These are phyloP conservation scores for Sebastes trivittatus DNA, from an alignment of 2,797 vertebrate species.

Conservation along the genomic window DNA sequence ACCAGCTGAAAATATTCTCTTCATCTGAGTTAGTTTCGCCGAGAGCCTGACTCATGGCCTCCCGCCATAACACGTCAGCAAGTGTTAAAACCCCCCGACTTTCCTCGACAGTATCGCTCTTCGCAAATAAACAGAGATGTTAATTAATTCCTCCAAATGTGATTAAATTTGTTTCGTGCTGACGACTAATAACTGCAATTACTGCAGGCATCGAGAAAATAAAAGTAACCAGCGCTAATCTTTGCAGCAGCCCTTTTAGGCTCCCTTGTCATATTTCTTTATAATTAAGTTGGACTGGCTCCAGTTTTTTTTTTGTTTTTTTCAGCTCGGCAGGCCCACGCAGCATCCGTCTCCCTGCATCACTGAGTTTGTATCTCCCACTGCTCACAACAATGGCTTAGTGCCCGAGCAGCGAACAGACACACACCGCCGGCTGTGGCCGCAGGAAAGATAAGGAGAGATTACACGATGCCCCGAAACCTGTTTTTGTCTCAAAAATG, in stretches of 20 bases:
- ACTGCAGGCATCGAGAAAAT: slow-evolving; percentile 61
- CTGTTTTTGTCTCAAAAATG: slow-evolving; percentile 33
- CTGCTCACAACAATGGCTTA: slow-evolving; percentile 65
- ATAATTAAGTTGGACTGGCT: slow-evolving; percentile 71
- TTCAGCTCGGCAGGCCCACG: slow-evolving; percentile 22
- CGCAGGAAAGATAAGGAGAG: slow-evolving; percentile 27
- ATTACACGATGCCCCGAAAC: slow-evolving; percentile 42
- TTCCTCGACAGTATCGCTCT: slow-evolving; percentile 19
- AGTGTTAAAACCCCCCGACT: not conserved
- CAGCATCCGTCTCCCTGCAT: slow-evolving; percentile 54
- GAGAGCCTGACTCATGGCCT: not conserved
- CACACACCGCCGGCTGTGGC: slow-evolving; percentile 17
- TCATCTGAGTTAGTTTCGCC: slow-evolving; percentile 2
- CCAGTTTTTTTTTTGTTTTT: slow-evolving; percentile 37
- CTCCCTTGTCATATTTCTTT: slow-evolving; percentile 66
- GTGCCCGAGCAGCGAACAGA: slow-evolving; percentile 31
- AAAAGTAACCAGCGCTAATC: slow-evolving; percentile 56
- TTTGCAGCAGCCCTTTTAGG: slow-evolving; percentile 46
- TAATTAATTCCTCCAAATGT: slow-evolving; percentile 68
- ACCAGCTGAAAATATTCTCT: not conserved
- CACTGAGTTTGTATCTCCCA: slow-evolving; percentile 58
- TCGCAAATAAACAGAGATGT: slow-evolving; percentile 59
- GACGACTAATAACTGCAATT: slow-evolving; percentile 73
- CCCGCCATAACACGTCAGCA: slow-evolving; percentile 5
- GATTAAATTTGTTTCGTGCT: slow-evolving; percentile 60